phyloP scores from a whole-genome alignment of 2,888 invertebrate genomes.

The Polia nebulosa region DNA sequence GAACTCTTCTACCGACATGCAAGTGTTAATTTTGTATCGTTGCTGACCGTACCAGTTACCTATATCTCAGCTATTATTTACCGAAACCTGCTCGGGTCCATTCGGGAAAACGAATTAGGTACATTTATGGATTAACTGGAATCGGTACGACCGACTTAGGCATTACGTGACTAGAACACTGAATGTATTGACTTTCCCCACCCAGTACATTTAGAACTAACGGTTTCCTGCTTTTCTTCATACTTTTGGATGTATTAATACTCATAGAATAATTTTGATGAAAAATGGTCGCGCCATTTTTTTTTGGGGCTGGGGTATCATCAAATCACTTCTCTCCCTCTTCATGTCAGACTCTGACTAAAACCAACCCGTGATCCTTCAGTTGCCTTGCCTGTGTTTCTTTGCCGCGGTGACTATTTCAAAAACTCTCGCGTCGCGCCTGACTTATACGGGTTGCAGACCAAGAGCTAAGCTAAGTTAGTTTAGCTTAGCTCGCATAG shows the following conservation, averaged over 20 bases:
- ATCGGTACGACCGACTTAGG: slow-evolving; percentile 40
- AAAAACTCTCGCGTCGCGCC: too few relatives aligned
- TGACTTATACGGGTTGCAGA: too few relatives aligned
- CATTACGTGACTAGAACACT: slow-evolving; percentile 54
- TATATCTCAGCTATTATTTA: slow-evolving; percentile 34
- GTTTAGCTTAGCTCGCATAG: too few relatives aligned
- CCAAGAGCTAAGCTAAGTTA: too few relatives aligned
- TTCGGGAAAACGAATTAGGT: slow-evolving; percentile 52
- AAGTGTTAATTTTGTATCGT: slow-evolving; percentile 8
- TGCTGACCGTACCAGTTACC: background rate
- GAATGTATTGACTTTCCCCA: slow-evolving; percentile 27
- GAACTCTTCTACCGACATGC: background rate
- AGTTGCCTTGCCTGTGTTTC: too few relatives aligned
- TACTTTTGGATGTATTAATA: background rate
- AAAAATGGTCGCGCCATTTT: background rate
- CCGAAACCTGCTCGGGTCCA: slow-evolving; percentile 22
- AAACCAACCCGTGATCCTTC: too few relatives aligned
- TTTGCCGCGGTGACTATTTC: too few relatives aligned
- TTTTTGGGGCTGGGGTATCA: background rate
- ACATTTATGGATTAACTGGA: slow-evolving; percentile 47
- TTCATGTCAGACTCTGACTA: too few relatives aligned
- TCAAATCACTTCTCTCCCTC: too few relatives aligned
- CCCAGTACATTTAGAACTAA: slow-evolving; percentile 23
- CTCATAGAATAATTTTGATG: background rate
- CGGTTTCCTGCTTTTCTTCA: slow-evolving; percentile 20